A percentile compares a stretch with the other conserved stretches of the same genome.
phyloP scores from a whole-genome alignment of 2,888 invertebrate genomes.

The Dolomedes plantarius region DNA sequence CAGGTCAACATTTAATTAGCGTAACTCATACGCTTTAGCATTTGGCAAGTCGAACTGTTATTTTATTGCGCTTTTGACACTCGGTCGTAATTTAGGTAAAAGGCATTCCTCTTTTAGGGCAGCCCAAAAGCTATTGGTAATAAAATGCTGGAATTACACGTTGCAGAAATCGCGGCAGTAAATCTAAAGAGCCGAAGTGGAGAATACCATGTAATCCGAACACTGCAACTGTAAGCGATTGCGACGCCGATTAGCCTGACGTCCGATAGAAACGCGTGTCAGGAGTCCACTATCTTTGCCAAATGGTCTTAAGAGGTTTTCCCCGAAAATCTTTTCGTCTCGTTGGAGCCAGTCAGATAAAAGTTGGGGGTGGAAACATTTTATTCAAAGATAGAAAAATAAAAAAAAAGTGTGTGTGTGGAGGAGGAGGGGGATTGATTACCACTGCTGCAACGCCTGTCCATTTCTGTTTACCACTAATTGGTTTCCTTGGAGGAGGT shows the following conservation, averaged over 20 bases:
- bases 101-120: constrained; percentile 55
- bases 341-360: background rate
- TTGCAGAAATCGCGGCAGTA: constrained; percentile 58
- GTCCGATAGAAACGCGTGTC: background rate
- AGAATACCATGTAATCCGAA: constrained; percentile 30
- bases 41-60: constrained; percentile 27
- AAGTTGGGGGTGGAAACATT: no score
- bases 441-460: no score
- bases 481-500: no score
- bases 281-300: background rate
- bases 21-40: constrained; percentile 49
- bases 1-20: constrained; percentile 57
- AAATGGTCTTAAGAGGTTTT: constrained; percentile 6
- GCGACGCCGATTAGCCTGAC: background rate
- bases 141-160: constrained; percentile 66
- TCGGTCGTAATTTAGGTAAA: constrained; percentile 68
- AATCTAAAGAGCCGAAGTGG: constrained; percentile 47
- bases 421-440: no score
- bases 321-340: background rate
- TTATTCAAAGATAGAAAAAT: no score
- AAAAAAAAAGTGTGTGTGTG: no score
- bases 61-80: constrained; percentile 67
- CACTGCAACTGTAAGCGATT: constrained; percentile 13
- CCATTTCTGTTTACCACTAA: no score
- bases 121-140: constrained; percentile 59